Base-by-base conservation (phyloP, 30 jellyfish, hydroid and myxozoan species). In the Aurelia coerulea region DNA sequence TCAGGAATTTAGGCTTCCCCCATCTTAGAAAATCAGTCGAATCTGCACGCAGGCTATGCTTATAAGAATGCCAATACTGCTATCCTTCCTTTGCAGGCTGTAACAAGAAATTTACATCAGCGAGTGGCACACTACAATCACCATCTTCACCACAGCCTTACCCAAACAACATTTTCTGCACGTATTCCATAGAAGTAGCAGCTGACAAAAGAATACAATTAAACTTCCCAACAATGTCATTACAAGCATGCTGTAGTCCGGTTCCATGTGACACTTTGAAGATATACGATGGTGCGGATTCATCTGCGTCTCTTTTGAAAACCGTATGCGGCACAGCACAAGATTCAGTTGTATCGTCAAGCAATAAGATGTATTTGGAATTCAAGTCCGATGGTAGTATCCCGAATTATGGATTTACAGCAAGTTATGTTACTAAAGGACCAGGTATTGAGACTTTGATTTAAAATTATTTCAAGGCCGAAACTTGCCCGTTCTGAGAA, bases 71-170 rank as follows among this genome's bases (percentile, higher is more conserved):
- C 29, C 29, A 23, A 23, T 23, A 46, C 56, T 46, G 56, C 12
- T 46, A 16, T 29, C 56, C 56, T 78, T 8, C 58, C 60, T 70
- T 62, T 46, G 65, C 75, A 81, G 97, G 50, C 8, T 92, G 98
- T 70, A 88, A 90, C 10, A 87, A 92, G 37, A 41, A 34, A 2
- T 51, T 92, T 68, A 85, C 83, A 3, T 19, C 83, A 19, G 42
- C 77, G 0, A 67, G 76, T 41, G 98, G 98, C 9, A 66, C 70
- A 39, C 50, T 92, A 2, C 6, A 18, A 37, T 86, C 97, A 1
- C 97, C 96, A 11, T 39, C 46, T 50, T 92, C 64, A 19, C 98
- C 98, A 0, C 34, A 8, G 23, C 68, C 53, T 5, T 91, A 85
- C 79, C 79, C 86, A 29, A 35, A 83, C 74, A 32, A 67, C 18